These are phyloP conservation scores for Apamea epomidion DNA, from an alignment of 2,888 invertebrate species.

Conservation along the genomic window DNA sequence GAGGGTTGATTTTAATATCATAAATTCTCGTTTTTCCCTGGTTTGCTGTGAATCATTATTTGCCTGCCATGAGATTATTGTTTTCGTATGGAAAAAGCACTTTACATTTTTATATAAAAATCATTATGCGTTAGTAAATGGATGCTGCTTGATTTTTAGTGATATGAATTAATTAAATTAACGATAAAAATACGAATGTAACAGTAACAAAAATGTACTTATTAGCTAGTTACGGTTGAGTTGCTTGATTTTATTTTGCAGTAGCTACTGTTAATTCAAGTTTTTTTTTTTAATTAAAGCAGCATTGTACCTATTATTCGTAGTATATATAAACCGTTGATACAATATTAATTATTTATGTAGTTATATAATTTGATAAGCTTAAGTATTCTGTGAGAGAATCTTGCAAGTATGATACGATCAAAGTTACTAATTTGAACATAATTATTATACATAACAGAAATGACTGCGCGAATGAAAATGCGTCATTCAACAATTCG, in stretches of 20 bases:
- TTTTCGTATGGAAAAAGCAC: constrained; percentile 11
- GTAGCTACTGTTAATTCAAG: constrained; percentile 8
- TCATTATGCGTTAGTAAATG: constrained; percentile 20
- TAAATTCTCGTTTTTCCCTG: constrained; percentile 24
- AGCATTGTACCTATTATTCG: constrained; percentile 7
- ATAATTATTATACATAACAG: background rate
- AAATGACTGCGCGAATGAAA: background rate
- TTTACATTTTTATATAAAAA: constrained; percentile 2
- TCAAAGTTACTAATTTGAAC: background rate
- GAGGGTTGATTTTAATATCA: constrained; percentile 52
- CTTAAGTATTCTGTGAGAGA: constrained; percentile 15
- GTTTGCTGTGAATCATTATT: constrained; percentile 42
- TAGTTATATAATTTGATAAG: constrained; percentile 10
- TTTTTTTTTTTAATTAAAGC: background rate
- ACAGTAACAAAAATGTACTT: background rate
- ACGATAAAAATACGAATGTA: background rate
- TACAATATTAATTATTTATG: constrained; percentile 9
- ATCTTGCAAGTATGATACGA: constrained; percentile 5
- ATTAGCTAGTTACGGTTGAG: background rate
- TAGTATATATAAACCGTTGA: background rate
- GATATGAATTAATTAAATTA: constrained; percentile 31
- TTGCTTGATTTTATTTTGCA: constrained; percentile 32
- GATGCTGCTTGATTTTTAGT: constrained; percentile 45
- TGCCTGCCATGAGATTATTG: constrained; percentile 49
- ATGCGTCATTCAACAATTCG: background rate